Base-by-base conservation (phyloP, 2,888 invertebrate species). In the Tillus elongatus region DNA sequence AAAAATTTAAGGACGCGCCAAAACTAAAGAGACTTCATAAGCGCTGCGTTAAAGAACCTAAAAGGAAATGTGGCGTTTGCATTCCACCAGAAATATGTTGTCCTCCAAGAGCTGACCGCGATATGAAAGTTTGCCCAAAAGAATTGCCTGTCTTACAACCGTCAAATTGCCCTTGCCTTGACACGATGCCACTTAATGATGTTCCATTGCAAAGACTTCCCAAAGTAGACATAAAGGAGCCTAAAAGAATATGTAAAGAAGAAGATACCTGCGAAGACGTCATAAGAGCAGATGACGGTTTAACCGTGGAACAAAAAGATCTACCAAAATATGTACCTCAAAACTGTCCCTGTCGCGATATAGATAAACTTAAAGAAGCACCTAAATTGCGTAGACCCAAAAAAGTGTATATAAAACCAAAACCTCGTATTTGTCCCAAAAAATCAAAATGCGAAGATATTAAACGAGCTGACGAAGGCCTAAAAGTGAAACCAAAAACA, bases 291-390 rank as follows among this genome's bases (percentile, higher is more conserved):
- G 24, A 19, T n/a, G n/a, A n/a, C 6, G 24, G n/a, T 8, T 8
- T 19, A 19, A 19, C 6, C 6, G 24, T 19, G n/a, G 24, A 19
- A n/a, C 24, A 6, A 19, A 19, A n/a, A n/a, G 24, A 19, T 11
- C 40, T 56, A 2, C 54, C 52, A 1, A 26, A 33, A 10, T 29
- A 53, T n/a, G 40, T 41, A 26, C 39, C 50, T 3, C 46, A 44
- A 4, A 45, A 47, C 13, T 56, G 56, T 40, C 54, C 53, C 4
- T 52, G 54, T 30, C 32, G 46, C 15, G 52, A 53, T n/a, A 9
- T 15, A 2, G 32, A 24, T 13, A 46, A 45, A 6, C 35, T 51
- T 44, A 31, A 34, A 6, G 52, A 55, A 24, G 46, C 42, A 6
- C 32, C 32, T 13, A 32, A 32, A 13, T 9, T 32, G 14, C 6